A percentile compares a stretch with the other conserved stretches of the same genome.
These are phyloP conservation scores for Phenganax marumi DNA, from an alignment of 92 coral and sea anemone genomes.

Conservation along the genomic window DNA sequence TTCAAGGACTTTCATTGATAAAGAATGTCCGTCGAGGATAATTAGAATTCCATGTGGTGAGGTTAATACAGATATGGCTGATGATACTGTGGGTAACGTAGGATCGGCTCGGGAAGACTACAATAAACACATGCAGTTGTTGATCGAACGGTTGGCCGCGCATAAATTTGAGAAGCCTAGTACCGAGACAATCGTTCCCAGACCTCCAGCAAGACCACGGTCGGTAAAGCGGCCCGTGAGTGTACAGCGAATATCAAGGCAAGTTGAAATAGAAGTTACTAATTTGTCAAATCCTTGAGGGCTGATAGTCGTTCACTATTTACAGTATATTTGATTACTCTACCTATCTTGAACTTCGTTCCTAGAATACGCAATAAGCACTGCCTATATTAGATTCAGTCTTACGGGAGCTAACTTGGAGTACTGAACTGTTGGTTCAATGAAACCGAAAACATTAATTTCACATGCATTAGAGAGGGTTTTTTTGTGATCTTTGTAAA, in stretches of 20 bases:
- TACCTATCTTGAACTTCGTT: no score
- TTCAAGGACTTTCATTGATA: background rate
- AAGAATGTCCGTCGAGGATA: conserved; percentile 31
- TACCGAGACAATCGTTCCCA: conserved; percentile 60
- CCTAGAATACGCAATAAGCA: no score
- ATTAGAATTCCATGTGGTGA: conserved; percentile 43
- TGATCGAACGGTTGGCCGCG: conserved; percentile 74
- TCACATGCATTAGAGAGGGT: no score
- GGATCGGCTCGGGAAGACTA: conserved; percentile 75
- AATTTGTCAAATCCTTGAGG: no score
- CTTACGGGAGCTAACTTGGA: no score
- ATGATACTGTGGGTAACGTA: conserved; percentile 9
- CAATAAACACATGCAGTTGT: conserved; percentile 79
- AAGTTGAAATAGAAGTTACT: background rate
- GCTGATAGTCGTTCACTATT: no score
- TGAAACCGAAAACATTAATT: no score
- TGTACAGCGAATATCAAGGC: conserved; percentile 85
- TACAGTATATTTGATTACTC: no score
- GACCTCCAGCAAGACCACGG: conserved; percentile 81
- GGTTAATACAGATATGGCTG: background rate
- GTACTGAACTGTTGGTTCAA: no score
- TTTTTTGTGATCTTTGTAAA: background rate
- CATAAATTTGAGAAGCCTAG: conserved; percentile 62
- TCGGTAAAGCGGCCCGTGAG: conserved; percentile 65
- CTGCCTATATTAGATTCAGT: no score